A percentile compares a stretch with the other conserved stretches of the same genome.
These are phyloP conservation scores for Liparis tanakae DNA, from an alignment of 2,797 vertebrate genomes.

Conservation along the genomic window DNA sequence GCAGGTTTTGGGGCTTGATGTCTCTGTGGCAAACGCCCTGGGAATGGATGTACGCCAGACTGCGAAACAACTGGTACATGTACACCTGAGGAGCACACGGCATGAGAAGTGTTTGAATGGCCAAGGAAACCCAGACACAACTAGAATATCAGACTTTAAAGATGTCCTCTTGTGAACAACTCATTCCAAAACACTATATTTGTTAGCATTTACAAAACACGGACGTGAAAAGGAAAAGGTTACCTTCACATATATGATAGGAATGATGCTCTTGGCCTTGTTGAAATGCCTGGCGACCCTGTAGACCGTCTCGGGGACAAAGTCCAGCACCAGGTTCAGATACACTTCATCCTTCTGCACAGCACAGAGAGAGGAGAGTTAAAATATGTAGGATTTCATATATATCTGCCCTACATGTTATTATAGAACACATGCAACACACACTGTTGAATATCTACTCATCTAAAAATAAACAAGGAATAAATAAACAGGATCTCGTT, in stretches of 20 bases:
- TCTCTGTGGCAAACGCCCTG: conserved; percentile 94
- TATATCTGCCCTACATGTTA: neutral
- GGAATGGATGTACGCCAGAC: conserved; percentile 94
- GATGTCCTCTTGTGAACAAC: neutral
- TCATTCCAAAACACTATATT: neutral
- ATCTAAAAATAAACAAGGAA: neutral
- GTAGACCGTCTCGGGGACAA: conserved; percentile 93
- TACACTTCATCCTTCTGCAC: conserved; percentile 93
- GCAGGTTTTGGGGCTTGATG: conserved; percentile 94
- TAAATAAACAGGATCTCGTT: neutral
- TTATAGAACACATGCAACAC: neutral
- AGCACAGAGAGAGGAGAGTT: neutral
- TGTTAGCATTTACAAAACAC: neutral
- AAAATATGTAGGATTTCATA: neutral
- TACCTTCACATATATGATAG: conserved; percentile 93
- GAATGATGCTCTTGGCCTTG: conserved; percentile 94
- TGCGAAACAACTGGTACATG: conserved; percentile 93
- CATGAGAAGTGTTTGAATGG: neutral
- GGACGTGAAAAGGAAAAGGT: neutral
- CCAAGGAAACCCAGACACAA: neutral
- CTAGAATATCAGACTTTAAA: neutral
- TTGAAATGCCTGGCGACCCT: conserved; percentile 93
- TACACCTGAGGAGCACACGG: conserved; percentile 81
- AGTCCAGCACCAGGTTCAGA: conserved; percentile 93
- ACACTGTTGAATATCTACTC: neutral